Conservation (phyloP, 2,888 invertebrate species). For the Elysia crispata region DNA sequence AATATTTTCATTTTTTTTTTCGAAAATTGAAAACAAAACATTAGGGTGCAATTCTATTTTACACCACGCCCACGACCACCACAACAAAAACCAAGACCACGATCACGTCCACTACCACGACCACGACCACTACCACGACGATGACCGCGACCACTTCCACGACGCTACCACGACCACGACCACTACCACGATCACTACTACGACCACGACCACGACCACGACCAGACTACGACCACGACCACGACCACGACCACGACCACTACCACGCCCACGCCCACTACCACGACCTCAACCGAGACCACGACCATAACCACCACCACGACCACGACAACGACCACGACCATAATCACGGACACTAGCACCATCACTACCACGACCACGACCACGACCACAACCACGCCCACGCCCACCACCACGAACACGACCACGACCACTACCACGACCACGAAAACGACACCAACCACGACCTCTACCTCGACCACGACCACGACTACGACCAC, state of each 20-base stretch:
- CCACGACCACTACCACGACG: constrained; percentile 6
- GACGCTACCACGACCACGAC: background rate
- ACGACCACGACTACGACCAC: constrained; percentile 34
- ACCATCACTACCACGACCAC: background rate
- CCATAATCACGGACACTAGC: background rate
- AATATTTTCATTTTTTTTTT: too few relatives aligned
- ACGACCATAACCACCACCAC: background rate
- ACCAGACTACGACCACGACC: constrained; percentile 3
- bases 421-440: too few relatives aligned
- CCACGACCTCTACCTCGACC: background rate
- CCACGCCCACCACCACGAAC: background rate
- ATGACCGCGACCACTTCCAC: background rate
- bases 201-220: too few relatives aligned
- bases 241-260: constrained; percentile 10
- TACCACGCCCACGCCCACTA: background rate
- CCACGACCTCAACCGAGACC: background rate
- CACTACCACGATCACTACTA: background rate
- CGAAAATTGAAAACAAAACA: too few relatives aligned
- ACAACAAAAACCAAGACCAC: background rate
- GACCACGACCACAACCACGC: background rate
- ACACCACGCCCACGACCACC: background rate
- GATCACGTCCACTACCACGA: background rate
- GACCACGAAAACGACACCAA: too few relatives aligned
- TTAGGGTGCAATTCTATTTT: too few relatives aligned
- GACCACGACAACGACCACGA: background rate